phyloP scores from a whole-genome alignment of 2,113 vertebrate species.

The Anser cygnoides region DNA sequence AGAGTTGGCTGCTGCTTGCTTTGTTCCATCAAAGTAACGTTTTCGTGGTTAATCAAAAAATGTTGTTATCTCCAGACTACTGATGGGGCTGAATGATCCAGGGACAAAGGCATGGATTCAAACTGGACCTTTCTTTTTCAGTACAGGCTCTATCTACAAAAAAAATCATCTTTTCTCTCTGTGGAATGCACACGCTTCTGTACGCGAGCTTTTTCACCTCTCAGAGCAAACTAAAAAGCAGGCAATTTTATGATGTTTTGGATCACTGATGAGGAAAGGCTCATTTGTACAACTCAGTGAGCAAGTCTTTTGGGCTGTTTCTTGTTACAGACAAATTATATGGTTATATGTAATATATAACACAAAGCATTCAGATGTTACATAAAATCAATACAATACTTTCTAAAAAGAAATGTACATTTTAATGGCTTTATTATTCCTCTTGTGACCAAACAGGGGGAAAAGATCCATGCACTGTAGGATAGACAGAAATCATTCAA shows the following conservation, averaged over 20 bases:
- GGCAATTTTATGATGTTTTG: slow-evolving; percentile 26
- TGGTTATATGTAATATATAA: slow-evolving; percentile 4
- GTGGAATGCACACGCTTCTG: not conserved
- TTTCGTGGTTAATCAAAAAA: slow-evolving; percentile 17
- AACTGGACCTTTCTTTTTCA: slow-evolving; percentile 3
- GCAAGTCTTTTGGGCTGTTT: slow-evolving; percentile 38
- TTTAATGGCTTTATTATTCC: slow-evolving; percentile 38
- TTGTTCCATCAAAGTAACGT: not conserved
- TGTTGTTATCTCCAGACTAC: not conserved
- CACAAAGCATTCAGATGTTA: slow-evolving; percentile 8
- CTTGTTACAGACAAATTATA: slow-evolving; percentile 25
- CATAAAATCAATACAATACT: not conserved
- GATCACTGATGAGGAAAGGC: slow-evolving; percentile 52
- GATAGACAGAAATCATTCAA: slow-evolving; percentile 15
- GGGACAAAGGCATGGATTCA: not conserved
- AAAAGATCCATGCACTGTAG: not conserved
- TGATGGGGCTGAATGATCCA: slow-evolving; percentile 8
- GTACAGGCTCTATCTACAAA: not conserved
- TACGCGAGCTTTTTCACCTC: slow-evolving; percentile 5
- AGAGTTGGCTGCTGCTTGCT: not conserved
- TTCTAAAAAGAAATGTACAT: slow-evolving; percentile 17
- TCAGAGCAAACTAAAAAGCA: not conserved
- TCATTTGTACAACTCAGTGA: slow-evolving; percentile 55
- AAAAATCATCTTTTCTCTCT: slow-evolving; percentile 35
- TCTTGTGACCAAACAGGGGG: not conserved